These are phyloP conservation scores for Aratinga solstitialis DNA, from an alignment of 2,797 vertebrate species.

Conservation along the genomic window DNA sequence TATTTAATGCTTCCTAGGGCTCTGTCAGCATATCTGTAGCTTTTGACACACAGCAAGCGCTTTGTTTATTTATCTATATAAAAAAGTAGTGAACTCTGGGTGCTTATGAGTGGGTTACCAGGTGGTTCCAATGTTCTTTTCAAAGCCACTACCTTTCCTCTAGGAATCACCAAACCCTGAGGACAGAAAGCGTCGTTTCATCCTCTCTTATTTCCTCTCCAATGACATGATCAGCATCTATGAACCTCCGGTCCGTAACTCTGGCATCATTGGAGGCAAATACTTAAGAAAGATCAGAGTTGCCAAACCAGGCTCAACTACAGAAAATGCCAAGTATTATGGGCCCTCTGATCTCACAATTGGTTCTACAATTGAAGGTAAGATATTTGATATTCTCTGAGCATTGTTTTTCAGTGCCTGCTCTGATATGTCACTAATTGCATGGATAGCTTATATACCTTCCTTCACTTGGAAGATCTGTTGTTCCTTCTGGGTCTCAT, in stretches of 20 bases:
- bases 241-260: constrained; percentile 85
- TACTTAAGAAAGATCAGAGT: constrained; percentile 85
- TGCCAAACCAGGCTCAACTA: constrained; percentile 81
- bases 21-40: neutral
- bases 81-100: neutral
- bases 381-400: neutral
- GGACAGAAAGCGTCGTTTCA: constrained; percentile 83
- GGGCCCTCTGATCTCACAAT: constrained; percentile 87
- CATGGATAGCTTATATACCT: neutral
- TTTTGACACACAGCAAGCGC: neutral
- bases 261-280: constrained; percentile 86
- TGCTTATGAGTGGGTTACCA: neutral
- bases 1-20: neutral
- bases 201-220: constrained; percentile 87
- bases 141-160: neutral
- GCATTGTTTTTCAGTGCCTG: neutral
- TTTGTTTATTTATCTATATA: neutral
- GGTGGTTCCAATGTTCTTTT: neutral
- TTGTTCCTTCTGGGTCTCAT: neutral
- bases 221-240: constrained; percentile 89
- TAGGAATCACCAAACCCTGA: constrained; percentile 86
- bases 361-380: constrained; percentile 88
- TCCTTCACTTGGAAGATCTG: neutral
- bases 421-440: neutral
- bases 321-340: constrained; percentile 84